phyloP scores from a whole-genome alignment of 2,797 vertebrate species.

The Momotus momota region DNA sequence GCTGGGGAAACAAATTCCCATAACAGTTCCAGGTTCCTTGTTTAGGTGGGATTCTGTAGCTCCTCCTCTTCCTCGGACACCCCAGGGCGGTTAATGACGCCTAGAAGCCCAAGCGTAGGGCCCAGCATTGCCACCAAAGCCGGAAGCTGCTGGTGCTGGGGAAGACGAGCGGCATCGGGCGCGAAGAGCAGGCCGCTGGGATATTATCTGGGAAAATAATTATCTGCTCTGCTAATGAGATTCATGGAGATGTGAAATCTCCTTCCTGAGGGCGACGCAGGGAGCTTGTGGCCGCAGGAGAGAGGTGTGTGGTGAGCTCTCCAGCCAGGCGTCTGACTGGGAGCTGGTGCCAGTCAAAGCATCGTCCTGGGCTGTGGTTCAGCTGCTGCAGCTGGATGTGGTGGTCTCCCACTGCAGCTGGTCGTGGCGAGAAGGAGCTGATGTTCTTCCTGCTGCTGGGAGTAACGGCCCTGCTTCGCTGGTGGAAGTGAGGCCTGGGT shows the following conservation, averaged over 20 bases:
- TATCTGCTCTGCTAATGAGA: fast-evolving
- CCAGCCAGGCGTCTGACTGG: neutral
- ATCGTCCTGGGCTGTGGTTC: fast-evolving
- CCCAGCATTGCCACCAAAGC: neutral
- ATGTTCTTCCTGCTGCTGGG: neutral
- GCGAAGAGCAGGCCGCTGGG: neutral
- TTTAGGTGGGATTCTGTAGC: neutral
- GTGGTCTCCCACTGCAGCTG: neutral
- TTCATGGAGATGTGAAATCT: neutral
- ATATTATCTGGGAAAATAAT: neutral
- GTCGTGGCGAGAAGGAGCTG: fast-evolving
- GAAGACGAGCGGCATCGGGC: neutral
- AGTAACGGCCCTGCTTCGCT: fast-evolving
- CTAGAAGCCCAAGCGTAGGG: fast-evolving
- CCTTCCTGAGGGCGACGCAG: fast-evolving
- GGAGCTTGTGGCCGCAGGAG: fast-evolving
- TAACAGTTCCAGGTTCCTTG: neutral
- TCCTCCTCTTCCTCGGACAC: fast-evolving
- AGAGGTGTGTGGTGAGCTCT: neutral
- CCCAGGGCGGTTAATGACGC: neutral
- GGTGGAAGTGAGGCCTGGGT: neutral
- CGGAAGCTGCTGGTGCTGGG: neutral
- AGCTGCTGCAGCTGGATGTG: neutral
- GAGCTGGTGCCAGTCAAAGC: neutral
- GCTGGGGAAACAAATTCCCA: neutral